These are phyloP conservation scores for Clarias fuscus DNA, from an alignment of 2,797 vertebrate genomes.

Conservation along the genomic window DNA sequence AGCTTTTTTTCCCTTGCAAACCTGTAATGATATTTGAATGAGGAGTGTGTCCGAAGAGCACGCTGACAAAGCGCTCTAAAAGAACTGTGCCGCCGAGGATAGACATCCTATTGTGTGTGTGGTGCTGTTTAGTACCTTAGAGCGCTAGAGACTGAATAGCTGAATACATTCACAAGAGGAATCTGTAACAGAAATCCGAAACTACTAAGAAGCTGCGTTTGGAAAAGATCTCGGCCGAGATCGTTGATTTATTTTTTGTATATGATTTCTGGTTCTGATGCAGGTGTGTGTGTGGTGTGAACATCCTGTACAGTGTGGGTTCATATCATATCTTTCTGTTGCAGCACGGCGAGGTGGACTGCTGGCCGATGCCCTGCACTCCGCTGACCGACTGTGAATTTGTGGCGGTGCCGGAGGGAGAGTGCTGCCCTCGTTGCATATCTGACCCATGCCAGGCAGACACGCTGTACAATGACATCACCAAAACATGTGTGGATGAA, in stretches of 20 bases:
- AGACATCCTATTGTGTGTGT: not conserved
- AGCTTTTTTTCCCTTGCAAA: not conserved
- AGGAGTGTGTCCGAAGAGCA: not conserved
- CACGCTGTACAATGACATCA: conserved; percentile 81
- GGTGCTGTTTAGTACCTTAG: not conserved
- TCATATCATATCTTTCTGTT: conserved; percentile 31
- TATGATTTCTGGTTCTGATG: conserved; percentile 4
- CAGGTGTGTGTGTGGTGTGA: not conserved
- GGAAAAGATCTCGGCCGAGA: not conserved
- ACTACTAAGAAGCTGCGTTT: not conserved
- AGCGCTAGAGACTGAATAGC: not conserved
- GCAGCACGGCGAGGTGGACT: conserved; percentile 86
- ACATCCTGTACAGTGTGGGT: not conserved
- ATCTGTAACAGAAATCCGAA: not conserved
- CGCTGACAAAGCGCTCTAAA: not conserved
- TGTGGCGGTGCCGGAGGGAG: conserved; percentile 77
- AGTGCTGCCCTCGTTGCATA: conserved; percentile 83
- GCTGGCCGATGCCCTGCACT: conserved; percentile 81
- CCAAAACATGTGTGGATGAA: conserved; percentile 85
- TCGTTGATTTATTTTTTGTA: not conserved
- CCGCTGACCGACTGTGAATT: conserved; percentile 82
- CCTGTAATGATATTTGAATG: conserved; percentile 36
- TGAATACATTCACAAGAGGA: not conserved
- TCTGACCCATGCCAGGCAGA: conserved; percentile 83
- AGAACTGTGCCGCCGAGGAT: not conserved